These are phyloP conservation scores for Prosapia bicincta DNA, from an alignment of 2,888 invertebrate genomes.

Conservation along the genomic window DNA sequence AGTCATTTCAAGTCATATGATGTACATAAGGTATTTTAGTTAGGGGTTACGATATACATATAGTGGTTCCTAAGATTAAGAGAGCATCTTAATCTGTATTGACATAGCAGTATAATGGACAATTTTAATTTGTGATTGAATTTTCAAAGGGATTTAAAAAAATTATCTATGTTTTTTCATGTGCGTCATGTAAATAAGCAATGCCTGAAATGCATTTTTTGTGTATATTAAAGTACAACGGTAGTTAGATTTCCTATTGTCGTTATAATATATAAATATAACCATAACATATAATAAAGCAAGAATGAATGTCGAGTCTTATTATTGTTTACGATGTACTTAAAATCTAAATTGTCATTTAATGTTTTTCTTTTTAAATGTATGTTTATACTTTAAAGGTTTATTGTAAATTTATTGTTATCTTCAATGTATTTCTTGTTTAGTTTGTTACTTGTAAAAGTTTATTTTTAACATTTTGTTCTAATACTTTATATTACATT, in stretches of 20 bases:
- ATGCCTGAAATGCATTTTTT: constrained; percentile 25
- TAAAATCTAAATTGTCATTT: too few relatives aligned
- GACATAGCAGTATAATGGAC: not conserved
- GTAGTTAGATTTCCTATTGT: not conserved
- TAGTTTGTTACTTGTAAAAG: too few relatives aligned
- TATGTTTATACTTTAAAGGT: too few relatives aligned
- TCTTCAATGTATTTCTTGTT: too few relatives aligned
- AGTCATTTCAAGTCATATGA: constrained; percentile 50
- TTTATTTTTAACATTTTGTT: too few relatives aligned
- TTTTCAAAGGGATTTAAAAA: not conserved
- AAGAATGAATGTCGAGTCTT: not conserved
- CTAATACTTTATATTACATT: too few relatives aligned
- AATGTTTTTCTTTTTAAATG: too few relatives aligned
- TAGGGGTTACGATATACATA: constrained; percentile 2
- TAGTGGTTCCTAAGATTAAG: not conserved
- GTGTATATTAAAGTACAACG: not conserved
- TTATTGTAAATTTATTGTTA: too few relatives aligned
- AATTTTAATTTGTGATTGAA: not conserved
- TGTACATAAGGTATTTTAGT: constrained; percentile 33
- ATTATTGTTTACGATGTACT: not conserved
- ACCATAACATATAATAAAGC: not conserved
- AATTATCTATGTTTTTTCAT: not conserved
- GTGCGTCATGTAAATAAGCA: constrained; percentile 8
- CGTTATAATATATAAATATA: not conserved
- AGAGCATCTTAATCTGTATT: not conserved